Percentiles rank a stretch among this genome's conserved stretches.
Evolutionary conservation across 2,797 vertebrate species (phyloP).

Genomic region (Chanos chanos): DNA sequence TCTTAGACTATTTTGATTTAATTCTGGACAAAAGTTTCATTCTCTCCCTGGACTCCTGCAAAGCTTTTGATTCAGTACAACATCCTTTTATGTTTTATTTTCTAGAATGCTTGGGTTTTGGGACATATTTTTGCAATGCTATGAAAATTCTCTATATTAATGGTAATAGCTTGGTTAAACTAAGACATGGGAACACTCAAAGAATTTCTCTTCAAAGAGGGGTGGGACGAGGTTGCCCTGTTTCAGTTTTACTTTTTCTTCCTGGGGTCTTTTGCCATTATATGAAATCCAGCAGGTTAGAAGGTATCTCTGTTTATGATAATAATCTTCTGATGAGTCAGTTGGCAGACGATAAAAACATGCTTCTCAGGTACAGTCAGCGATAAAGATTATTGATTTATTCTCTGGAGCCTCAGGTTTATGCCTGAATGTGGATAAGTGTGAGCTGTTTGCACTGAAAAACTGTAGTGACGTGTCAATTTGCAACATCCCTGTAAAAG

Average conservation of each 20-base stretch:
- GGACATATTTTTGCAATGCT: not conserved
- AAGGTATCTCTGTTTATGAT: not conserved
- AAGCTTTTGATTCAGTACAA: too few species aligned
- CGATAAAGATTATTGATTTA: not conserved
- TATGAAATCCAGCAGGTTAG: not conserved
- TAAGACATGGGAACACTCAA: too few species aligned
- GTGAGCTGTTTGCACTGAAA: not conserved
- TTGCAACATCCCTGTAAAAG: too few species aligned
- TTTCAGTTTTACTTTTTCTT: too few species aligned
- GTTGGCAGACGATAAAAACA: not conserved
- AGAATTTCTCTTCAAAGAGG: too few species aligned
- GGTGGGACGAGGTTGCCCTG: too few species aligned
- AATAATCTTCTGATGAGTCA: not conserved
- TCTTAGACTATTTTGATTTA: not conserved
- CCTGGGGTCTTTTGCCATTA: not conserved
- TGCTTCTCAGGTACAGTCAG: not conserved
- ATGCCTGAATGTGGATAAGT: not conserved
- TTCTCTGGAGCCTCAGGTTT: not conserved
- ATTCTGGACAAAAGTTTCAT: not conserved
- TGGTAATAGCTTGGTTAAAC: too few species aligned
- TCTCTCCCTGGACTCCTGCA: conserved; percentile 1
- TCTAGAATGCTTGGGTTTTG: not conserved
- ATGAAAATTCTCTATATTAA: too few species aligned
- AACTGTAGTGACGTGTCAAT: not conserved
- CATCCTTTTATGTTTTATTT: not conserved